These are phyloP conservation scores for Brassicogethes aeneus DNA, from an alignment of 2,888 invertebrate genomes.

Conservation along the genomic window DNA sequence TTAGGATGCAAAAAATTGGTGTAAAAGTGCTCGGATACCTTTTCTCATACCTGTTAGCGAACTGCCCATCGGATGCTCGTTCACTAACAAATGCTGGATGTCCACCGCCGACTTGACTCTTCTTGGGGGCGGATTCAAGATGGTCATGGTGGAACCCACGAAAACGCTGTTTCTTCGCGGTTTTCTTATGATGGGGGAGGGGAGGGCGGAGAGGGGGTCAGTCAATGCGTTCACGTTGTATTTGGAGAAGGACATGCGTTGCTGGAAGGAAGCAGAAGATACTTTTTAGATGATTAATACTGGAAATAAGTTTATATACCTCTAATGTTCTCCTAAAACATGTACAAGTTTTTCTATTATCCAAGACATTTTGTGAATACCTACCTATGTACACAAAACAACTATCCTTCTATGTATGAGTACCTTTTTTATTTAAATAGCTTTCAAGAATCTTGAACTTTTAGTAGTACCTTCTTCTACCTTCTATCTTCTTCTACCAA, in stretches of 20 bases:
- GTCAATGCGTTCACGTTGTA: slow-evolving; percentile 56
- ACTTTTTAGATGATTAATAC: no score
- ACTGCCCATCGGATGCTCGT: slow-evolving; percentile 34
- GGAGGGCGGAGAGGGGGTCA: slow-evolving; percentile 39
- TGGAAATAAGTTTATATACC: no score
- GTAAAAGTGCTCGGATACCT: no score
- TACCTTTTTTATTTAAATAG: no score
- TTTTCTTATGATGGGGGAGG: slow-evolving; percentile 40
- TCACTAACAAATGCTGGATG: slow-evolving; percentile 62
- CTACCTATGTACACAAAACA: no score
- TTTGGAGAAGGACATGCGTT: slow-evolving; percentile 61
- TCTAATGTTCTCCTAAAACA: no score
- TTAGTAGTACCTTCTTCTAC: no score
- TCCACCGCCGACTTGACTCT: slow-evolving; percentile 79
- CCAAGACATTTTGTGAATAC: no score
- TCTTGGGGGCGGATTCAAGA: slow-evolving; percentile 61
- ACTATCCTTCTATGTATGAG: no score
- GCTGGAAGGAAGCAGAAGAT: slow-evolving; percentile 47
- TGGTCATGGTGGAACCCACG: slow-evolving; percentile 57
- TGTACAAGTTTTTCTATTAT: no score
- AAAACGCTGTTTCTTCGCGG: slow-evolving; percentile 79
- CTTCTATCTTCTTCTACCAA: no score
- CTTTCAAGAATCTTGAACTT: no score
- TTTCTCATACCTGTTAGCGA: slow-evolving; percentile 27
- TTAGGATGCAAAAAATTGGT: neutral